Evolutionary conservation across 2,113 vertebrate species (phyloP), one percentile per base, ranked within the genome.

Genomic region (Puntigrus tetrazona): DNA sequence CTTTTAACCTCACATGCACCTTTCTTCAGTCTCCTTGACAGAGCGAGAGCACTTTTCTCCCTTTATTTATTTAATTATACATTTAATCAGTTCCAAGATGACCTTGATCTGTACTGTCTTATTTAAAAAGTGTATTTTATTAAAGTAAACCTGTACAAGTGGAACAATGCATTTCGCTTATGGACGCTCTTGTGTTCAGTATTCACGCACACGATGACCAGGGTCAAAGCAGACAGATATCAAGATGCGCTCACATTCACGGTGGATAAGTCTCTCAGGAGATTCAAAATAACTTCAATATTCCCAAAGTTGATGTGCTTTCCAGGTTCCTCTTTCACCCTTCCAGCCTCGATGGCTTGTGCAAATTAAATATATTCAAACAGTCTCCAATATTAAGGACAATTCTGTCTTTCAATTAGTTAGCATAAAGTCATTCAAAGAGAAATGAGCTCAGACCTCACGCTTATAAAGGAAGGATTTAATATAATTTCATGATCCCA

Each of bases 81-180:
- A 50, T 31, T 63, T 81, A 85, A 81, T 72, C 77, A 91, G 79
- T 38, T 73, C 87, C 88, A 92, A n/a, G 93, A 94, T 92, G 92
- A 88, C 88, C 75, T 91, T 74, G 88, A 72, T n/a, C 47, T 86
- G 82, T 86, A 76, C 84, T 83, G 47, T 80, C 41, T 88, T 84
- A 91, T 91, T 72, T 90, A 90, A 89, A n/a, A n/a, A 92, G 78
- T 90, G 89, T 86, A 91, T 92, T 94, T 92, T 92, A 94, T 93
- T 94, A 93, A 93, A 95, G 74, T 81, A 88, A 90, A 88, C 85
- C 88, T 89, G 87, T 89, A 88, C 92, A 76, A 89, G 89, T 85
- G 89, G 69, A 88, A 90, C 65, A 20, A 3, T 74, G 77, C 63
- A 50, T 75, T 88, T 90, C 82, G 78, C 29, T 79, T 78, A 72